Percentiles rank a stretch among this genome's conserved stretches.
phyloP scores from a whole-genome alignment of 2,113 vertebrate genomes.

The Scomber scombrus region DNA sequence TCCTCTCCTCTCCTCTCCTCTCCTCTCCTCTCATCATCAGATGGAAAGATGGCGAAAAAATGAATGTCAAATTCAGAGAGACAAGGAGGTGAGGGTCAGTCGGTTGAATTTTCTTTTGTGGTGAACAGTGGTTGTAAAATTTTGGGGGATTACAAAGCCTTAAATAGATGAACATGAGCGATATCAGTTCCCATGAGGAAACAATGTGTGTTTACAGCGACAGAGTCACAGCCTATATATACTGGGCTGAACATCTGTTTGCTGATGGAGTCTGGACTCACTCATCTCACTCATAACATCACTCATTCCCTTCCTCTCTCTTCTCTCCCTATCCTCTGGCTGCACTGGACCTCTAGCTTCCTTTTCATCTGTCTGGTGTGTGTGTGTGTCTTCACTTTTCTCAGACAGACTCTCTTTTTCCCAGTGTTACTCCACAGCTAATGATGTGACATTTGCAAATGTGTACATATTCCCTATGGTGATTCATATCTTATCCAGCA shows the following conservation, averaged over 20 bases:
- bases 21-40: no score
- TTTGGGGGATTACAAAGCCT: constrained; percentile 20
- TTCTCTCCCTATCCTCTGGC: constrained; percentile 37
- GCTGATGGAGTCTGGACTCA: constrained; percentile 62
- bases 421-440: constrained; percentile 20
- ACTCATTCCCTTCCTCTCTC: constrained; percentile 23
- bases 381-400: constrained; percentile 25
- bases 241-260: constrained; percentile 72
- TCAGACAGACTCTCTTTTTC: constrained; percentile 13
- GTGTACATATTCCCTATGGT: not conserved
- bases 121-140: constrained; percentile 1
- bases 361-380: no score
- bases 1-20: not conserved
- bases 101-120: constrained; percentile 32
- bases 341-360: constrained; percentile 54
- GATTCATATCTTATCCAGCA: constrained; percentile 25
- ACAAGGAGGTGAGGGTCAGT: constrained; percentile 18
- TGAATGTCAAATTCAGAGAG: not conserved
- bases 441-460: constrained; percentile 51
- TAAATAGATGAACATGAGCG: constrained; percentile 38
- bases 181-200: constrained; percentile 52
- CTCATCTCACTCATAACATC: constrained; percentile 57
- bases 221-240: constrained; percentile 29
- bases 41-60: no score
- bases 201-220: constrained; percentile 56